Percentiles rank a stretch among this genome's conserved stretches.
Conservation (phyloP, 2,113 vertebrate species). For the Hiodon tergisus region DNA sequence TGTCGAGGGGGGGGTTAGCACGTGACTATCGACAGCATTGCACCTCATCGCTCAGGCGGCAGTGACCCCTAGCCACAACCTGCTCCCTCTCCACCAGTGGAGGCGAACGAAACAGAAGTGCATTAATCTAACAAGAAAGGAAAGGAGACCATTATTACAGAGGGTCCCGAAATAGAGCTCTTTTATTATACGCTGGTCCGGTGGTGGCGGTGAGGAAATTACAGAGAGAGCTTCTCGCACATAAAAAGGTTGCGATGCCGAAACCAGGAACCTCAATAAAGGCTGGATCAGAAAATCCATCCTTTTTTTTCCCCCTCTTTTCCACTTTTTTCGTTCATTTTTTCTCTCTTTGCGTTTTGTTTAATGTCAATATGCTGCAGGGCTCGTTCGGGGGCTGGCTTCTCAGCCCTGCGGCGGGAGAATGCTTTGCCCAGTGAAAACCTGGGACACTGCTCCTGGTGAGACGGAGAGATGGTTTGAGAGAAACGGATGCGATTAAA, state of each 20-base stretch:
- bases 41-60: too few relatives aligned
- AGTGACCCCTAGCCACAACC: slow-evolving; percentile 13
- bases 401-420: slow-evolving; percentile 70
- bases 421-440: slow-evolving; percentile 74
- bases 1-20: too few relatives aligned
- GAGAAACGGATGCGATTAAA: slow-evolving; percentile 28
- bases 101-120: slow-evolving; percentile 33
- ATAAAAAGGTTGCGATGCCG: slow-evolving; percentile 71
- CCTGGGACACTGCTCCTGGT: slow-evolving; percentile 66
- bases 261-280: slow-evolving; percentile 80
- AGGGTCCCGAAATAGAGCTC: slow-evolving; percentile 73
- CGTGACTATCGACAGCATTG: too few relatives aligned
- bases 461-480: slow-evolving; percentile 30
- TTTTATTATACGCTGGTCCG: slow-evolving; percentile 77
- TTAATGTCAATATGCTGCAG: slow-evolving; percentile 53
- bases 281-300: slow-evolving; percentile 75
- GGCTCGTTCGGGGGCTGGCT: slow-evolving; percentile 65
- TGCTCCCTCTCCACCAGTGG: slow-evolving; percentile 22
- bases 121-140: slow-evolving; percentile 66
- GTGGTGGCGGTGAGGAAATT: slow-evolving; percentile 69
- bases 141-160: slow-evolving; percentile 73
- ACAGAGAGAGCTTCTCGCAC: slow-evolving; percentile 73
- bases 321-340: slow-evolving; percentile 61
- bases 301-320: slow-evolving; percentile 58
- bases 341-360: slow-evolving; percentile 48